Conservation (phyloP, 2,113 vertebrate genomes). For the Ellobius talpinus region DNA sequence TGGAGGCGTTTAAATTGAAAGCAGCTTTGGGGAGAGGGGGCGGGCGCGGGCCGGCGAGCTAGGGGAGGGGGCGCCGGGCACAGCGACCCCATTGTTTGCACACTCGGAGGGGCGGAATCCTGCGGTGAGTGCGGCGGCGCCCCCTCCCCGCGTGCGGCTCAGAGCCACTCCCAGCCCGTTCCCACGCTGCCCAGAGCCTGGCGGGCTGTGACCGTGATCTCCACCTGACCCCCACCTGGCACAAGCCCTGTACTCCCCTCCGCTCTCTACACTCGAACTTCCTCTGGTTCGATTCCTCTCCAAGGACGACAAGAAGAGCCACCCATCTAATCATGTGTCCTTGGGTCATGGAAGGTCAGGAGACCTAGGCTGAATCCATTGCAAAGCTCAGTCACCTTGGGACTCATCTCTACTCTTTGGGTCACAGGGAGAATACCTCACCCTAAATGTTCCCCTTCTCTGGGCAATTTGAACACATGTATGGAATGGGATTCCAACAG, state of each 20-base stretch:
- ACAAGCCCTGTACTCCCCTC: background rate
- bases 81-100: conserved; percentile 81
- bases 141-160: conserved; percentile 51
- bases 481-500: background rate
- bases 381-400: background rate
- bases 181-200: conserved; percentile 62
- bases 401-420: background rate
- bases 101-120: conserved; percentile 59
- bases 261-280: background rate
- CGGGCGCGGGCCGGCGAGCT: conserved; percentile 37
- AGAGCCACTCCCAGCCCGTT: background rate
- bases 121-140: conserved; percentile 69
- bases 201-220: background rate
- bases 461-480: background rate
- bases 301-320: background rate
- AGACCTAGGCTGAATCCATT: background rate
- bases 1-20: conserved; percentile 85
- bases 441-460: background rate
- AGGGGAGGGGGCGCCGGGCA: conserved; percentile 69
- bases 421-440: background rate
- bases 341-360: background rate
- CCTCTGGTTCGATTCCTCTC: conserved; percentile 47
- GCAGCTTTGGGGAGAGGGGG: conserved; percentile 82
- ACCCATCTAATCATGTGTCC: background rate
- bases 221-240: background rate